Evolutionary conservation across 2,113 vertebrate genomes (phyloP), one percentile per base, ranked within the genome.

Genomic region (Aegithalos caudatus): DNA sequence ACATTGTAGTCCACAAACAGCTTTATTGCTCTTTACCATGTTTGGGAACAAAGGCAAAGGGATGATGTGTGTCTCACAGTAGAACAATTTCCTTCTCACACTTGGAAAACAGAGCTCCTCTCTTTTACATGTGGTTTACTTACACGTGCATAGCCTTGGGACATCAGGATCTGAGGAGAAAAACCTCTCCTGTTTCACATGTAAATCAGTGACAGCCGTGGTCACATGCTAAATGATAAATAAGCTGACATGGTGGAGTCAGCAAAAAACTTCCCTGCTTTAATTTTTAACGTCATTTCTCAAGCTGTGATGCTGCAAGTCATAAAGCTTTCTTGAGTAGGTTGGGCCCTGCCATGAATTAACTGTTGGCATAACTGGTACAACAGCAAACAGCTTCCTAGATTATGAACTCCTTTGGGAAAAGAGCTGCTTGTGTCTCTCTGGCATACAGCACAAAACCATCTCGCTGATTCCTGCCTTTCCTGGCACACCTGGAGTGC

Each of bases 1-100:
- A 95, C 77, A 13, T 44, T 92, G 21, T 50, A 78, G 92, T 85
- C 90, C 94, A 86, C 94, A 94, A 92, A 60, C 74, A 93, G 88
- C 57, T 91, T 81, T 67, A 20, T 28, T 81, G 79, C 62, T 85
- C 61, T 78, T 95, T 50, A 87, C 96, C 95, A 89, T 97, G 78
- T 97, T 74, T 95, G 96, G 97, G 96, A 96, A 97, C 96, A 96
- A 97, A 97, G 93, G 94, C 61, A 65, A 71, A 42, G 61, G 57
- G 70, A 87, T 91, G 76, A 70, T 8, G 38, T 83, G 17, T 37
- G 60, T 77, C 83, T 96, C 86, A 42, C 48, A 11, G 40, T 60
- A 96, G 94, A 62, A 83, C 57, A 21, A 86, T 87, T 93, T 89
- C 90, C 85, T 76, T 78, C 90, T 83, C 73, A 74, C 67, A 70